phyloP scores from a whole-genome alignment of 2,797 vertebrate species.

The Crenichthys baileyi region DNA sequence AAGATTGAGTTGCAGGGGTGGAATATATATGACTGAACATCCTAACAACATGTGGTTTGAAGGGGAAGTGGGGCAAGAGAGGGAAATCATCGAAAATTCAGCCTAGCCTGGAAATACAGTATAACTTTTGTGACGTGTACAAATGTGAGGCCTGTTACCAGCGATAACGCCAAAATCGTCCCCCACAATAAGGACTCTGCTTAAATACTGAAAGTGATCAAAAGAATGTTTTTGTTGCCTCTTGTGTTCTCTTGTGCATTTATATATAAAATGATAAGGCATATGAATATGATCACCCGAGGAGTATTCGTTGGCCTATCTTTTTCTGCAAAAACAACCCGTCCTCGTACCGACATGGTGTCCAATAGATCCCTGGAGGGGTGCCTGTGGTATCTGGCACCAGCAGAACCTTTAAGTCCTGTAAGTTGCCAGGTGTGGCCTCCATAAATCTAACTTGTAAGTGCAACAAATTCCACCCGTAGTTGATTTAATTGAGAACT shows the following conservation, averaged over 20 bases:
- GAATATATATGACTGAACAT: constrained; percentile 42
- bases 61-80: constrained; percentile 28
- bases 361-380: too few species aligned
- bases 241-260: background rate
- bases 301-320: background rate
- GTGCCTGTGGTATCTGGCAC: background rate
- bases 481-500: too few species aligned
- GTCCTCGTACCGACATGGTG: background rate
- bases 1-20: constrained; percentile 6
- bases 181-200: background rate
- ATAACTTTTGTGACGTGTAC: constrained; percentile 62
- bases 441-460: too few species aligned
- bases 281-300: background rate
- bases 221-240: background rate
- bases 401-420: too few species aligned
- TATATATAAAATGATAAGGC: background rate
- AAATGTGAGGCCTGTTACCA: constrained; percentile 59
- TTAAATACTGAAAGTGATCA: background rate
- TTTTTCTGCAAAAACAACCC: background rate
- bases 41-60: constrained; percentile 29
- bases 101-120: constrained; percentile 50
- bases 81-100: constrained; percentile 38
- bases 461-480: too few species aligned
- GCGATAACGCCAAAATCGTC: background rate
- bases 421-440: too few species aligned